Conservation (phyloP, 2,797 vertebrate species). For the Chaunax sp. region DNA sequence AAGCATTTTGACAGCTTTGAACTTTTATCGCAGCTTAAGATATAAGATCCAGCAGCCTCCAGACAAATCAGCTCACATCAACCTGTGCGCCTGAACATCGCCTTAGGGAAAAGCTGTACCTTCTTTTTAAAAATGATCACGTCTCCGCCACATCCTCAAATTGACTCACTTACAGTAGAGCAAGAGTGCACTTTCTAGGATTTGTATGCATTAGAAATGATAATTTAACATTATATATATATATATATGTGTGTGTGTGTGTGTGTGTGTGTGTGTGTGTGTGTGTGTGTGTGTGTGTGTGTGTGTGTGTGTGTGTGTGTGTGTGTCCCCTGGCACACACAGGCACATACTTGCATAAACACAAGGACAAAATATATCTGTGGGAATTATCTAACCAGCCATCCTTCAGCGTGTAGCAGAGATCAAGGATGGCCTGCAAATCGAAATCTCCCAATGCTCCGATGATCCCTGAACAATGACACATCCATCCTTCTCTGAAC, state of each 20-base stretch:
- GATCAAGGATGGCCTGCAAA: slow-evolving; percentile 40
- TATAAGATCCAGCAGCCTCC: slow-evolving; percentile 53
- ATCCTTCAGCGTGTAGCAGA: slow-evolving; percentile 28
- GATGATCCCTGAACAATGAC: slow-evolving; percentile 41
- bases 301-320: slow-evolving; percentile 17
- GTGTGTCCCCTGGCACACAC: background rate
- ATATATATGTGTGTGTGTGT: slow-evolving; percentile 4
- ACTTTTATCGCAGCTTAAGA: slow-evolving; percentile 61
- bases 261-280: slow-evolving; percentile 16
- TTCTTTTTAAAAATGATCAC: slow-evolving; percentile 40
- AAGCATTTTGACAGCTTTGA: slow-evolving; percentile 52
- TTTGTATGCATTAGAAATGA: slow-evolving; percentile 13
- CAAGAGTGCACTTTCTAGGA: background rate
- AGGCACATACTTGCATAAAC: background rate
- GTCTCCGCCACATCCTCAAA: slow-evolving; percentile 23
- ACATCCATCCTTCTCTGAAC: slow-evolving; percentile 26
- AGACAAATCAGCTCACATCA: slow-evolving; percentile 59
- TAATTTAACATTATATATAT: slow-evolving; percentile 3
- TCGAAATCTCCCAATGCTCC: slow-evolving; percentile 34
- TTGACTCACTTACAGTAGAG: slow-evolving; percentile 17
- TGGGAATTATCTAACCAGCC: slow-evolving; percentile 29
- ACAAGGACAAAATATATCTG: slow-evolving; percentile 22
- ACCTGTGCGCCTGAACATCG: slow-evolving; percentile 28
- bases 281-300: slow-evolving; percentile 20
- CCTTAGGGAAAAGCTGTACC: slow-evolving; percentile 41